phyloP scores from a whole-genome alignment of 2,797 vertebrate genomes.

The Paramormyrops hopkinsi region DNA sequence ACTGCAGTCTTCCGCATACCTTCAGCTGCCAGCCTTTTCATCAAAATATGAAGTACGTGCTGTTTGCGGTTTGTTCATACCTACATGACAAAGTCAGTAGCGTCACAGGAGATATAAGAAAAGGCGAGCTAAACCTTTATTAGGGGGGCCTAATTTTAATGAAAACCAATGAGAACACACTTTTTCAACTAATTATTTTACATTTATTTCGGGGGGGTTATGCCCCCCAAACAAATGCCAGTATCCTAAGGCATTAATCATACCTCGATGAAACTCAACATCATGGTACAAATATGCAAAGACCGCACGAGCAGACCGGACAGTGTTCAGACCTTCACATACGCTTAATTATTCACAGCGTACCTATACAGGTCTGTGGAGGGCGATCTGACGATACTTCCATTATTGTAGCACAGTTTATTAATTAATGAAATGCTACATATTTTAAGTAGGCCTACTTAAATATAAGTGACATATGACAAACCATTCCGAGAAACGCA shows the following conservation, averaged over 20 bases:
- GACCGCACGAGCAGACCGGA: not conserved
- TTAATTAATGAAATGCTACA: not conserved
- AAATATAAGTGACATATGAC: not conserved
- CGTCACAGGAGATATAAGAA: not conserved
- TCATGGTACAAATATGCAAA: not conserved
- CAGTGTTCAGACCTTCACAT: not conserved
- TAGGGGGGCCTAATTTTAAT: not conserved
- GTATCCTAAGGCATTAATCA: not conserved
- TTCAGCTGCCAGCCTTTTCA: not conserved
- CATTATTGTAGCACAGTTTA: not conserved
- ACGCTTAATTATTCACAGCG: not conserved
- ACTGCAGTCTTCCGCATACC: not conserved
- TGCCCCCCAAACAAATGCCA: not conserved
- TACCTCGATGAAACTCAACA: not conserved
- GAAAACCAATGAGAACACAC: not conserved
- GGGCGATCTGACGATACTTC: not conserved
- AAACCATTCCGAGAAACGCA: not conserved
- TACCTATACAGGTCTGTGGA: not conserved
- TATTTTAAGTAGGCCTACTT: not conserved
- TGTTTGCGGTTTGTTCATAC: not conserved
- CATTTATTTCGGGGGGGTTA: not conserved
- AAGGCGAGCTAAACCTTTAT: not conserved
- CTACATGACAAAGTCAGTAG: not conserved
- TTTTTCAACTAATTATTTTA: not conserved
- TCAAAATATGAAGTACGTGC: not conserved